Percentiles rank a stretch among this genome's conserved stretches.
phyloP scores from a whole-genome alignment of 2,113 vertebrate species.

The Scatophagus argus region DNA sequence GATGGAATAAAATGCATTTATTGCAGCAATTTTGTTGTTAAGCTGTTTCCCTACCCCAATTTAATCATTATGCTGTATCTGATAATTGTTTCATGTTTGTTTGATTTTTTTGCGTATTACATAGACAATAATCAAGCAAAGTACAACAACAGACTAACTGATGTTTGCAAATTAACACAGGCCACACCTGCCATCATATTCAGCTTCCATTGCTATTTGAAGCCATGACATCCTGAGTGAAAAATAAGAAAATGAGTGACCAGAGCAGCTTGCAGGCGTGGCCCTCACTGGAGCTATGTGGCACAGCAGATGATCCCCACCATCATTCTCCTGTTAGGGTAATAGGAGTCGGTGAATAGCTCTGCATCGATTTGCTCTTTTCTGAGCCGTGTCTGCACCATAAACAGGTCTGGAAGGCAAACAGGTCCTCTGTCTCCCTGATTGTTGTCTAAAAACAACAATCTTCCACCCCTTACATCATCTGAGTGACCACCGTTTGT shows the following conservation, averaged over 20 bases:
- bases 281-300: constrained; percentile 45
- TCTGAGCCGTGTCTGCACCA: constrained; percentile 41
- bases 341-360: constrained; percentile 65
- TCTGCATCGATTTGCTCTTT: constrained; percentile 68
- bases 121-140: not conserved
- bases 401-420: constrained; percentile 38
- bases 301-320: constrained; percentile 55
- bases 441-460: constrained; percentile 32
- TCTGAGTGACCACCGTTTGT: not conserved
- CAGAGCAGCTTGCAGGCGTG: constrained; percentile 9
- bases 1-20: not conserved
- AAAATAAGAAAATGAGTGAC: constrained; percentile 59
- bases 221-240: constrained; percentile 44
- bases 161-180: not conserved
- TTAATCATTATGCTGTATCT: no score
- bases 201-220: not conserved
- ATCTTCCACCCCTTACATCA: constrained; percentile 21
- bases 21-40: not conserved
- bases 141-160: not conserved
- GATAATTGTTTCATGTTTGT: no score
- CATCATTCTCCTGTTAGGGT: constrained; percentile 66
- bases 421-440: not conserved
- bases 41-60: not conserved
- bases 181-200: not conserved
- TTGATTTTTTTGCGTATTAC: no score